Evolutionary conservation across 2,113 vertebrate species (phyloP), one percentile per base, ranked within the genome.

Genomic region (Zootoca vivipara): DNA sequence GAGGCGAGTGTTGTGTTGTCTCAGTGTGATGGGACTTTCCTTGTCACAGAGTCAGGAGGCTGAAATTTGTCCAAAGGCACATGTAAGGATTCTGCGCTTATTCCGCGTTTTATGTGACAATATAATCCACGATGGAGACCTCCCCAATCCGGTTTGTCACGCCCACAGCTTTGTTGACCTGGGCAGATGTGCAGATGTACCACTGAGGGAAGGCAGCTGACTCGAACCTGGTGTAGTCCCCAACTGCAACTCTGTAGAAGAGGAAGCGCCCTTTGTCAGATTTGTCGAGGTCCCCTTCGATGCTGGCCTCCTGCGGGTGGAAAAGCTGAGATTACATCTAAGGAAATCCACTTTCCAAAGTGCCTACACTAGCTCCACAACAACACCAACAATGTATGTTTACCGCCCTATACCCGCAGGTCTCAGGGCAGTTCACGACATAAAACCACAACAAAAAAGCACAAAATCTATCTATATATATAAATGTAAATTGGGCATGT

Each of bases 111-210:
- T 73, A 5, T 16, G 4, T 65, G 24, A 83, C 38, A 28, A 12
- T 15, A 20, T 88, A 83, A 26, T 83, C 72, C n/a, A 82, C 56
- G 16, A 83, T 83, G 58, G 4, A 4, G n/a, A 20, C 58, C 12
- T 46, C 58, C 2, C 72, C 72, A 0, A 4, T 12, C 38, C 42
- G 72, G 9, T 88, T 7, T 16, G 87, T 88, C 40, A 88, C 1
- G 8, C 58, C 56, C 20, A 88, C 80, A 0, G 72, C 30, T 8
- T 52, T 5, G 0, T 83, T 22, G 24, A 22, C 0, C 8, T 40
- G 13, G 4, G 24, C 5, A 24, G 87, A 67, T 8, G 80, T 88
- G n/a, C 80, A 88, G 62, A 88, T 83, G 80, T 52, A 88, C 87
- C 87, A 88, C 22, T 33, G 20, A 2, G 87, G 87, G 73, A 67